phyloP scores from a whole-genome alignment of 2,113 vertebrate species.

The Cariama cristata region DNA sequence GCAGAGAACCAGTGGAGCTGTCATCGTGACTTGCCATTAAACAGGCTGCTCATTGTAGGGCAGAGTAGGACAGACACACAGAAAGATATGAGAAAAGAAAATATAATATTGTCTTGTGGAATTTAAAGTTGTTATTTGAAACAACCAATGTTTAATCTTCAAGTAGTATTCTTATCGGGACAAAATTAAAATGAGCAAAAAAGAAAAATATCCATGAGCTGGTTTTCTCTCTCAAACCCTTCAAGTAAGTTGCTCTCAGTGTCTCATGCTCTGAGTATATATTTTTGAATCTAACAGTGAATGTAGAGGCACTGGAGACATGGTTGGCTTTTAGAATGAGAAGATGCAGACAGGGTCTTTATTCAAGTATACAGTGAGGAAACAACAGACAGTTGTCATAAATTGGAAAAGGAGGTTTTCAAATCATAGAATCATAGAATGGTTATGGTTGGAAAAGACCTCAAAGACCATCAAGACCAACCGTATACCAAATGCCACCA shows the following conservation, averaged over 20 bases:
- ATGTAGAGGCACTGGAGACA: neutral
- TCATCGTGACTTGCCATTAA: neutral
- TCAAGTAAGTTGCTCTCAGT: neutral
- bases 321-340: neutral
- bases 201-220: neutral
- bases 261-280: neutral
- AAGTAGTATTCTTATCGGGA: neutral
- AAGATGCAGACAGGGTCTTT: neutral
- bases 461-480: too few relatives aligned
- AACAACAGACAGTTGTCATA: neutral
- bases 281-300: neutral
- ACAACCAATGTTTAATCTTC: neutral
- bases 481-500: too few relatives aligned
- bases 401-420: neutral
- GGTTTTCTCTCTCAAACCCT: neutral
- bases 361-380: neutral
- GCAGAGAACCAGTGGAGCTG: neutral
- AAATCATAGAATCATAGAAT: neutral
- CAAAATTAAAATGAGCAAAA: neutral
- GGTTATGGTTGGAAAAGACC: too few relatives aligned
- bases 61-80: neutral
- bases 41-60: neutral
- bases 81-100: neutral
- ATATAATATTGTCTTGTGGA: neutral
- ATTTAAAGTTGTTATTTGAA: neutral